phyloP scores from a whole-genome alignment of 2,888 invertebrate species.

The Hydrotaea cyrtoneurina region DNA sequence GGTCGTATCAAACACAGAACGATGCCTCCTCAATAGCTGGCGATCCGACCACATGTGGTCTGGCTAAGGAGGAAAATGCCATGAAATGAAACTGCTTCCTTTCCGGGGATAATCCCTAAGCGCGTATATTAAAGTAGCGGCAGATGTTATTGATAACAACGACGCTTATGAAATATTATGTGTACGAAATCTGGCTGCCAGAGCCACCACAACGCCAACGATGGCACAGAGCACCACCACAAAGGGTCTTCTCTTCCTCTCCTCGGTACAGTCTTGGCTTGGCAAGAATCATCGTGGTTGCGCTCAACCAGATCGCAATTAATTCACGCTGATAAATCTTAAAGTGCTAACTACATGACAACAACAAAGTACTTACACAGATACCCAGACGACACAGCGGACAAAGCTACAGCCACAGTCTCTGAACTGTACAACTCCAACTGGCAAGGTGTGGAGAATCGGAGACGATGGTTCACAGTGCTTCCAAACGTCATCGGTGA shows the following conservation, averaged over 20 bases:
- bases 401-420: not conserved
- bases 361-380: slow-evolving; percentile 78
- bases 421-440: not conserved
- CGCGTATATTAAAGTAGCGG: slow-evolving; percentile 64
- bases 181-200: slow-evolving; percentile 39
- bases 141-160: slow-evolving; percentile 66
- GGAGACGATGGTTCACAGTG: not conserved
- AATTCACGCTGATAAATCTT: slow-evolving; percentile 81
- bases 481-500: no score
- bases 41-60: slow-evolving; percentile 63
- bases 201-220: not conserved
- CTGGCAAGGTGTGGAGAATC: slow-evolving; percentile 55
- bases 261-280: not conserved
- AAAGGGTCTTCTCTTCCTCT: slow-evolving; percentile 30
- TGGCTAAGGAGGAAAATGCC: slow-evolving; percentile 21
- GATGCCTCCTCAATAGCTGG: not conserved
- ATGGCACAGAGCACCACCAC: not conserved
- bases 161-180: slow-evolving; percentile 59
- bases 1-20: slow-evolving; percentile 44
- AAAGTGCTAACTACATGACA: slow-evolving; percentile 81
- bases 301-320: slow-evolving; percentile 79
- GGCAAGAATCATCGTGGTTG: slow-evolving; percentile 22
- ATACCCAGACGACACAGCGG: slow-evolving; percentile 7
- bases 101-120: slow-evolving; percentile 62
- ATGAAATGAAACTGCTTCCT: slow-evolving; percentile 60